phyloP scores from a whole-genome alignment of 2,113 vertebrate genomes.

The Ascaphus truei region DNA sequence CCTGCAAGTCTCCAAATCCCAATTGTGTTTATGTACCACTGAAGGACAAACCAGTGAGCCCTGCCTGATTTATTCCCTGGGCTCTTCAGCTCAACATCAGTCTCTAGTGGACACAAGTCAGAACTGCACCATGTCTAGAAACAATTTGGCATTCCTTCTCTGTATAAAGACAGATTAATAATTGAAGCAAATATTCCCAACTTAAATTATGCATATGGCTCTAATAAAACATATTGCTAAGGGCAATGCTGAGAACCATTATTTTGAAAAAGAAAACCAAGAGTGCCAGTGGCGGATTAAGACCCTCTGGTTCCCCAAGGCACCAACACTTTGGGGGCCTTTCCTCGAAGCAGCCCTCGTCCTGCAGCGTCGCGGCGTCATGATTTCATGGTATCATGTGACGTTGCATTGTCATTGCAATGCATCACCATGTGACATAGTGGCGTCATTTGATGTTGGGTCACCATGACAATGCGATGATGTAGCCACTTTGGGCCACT shows the following conservation, averaged over 20 bases:
- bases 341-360: no score
- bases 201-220: slow-evolving; percentile 37
- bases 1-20: slow-evolving; percentile 58
- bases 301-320: no score
- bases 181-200: slow-evolving; percentile 38
- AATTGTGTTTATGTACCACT: slow-evolving; percentile 54
- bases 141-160: neutral
- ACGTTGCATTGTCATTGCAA: no score
- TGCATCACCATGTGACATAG: no score
- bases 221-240: neutral
- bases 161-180: slow-evolving; percentile 41
- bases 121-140: slow-evolving; percentile 50
- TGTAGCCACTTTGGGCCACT: no score
- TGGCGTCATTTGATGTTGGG: no score
- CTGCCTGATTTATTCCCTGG: slow-evolving; percentile 48
- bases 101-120: slow-evolving; percentile 59
- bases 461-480: no score
- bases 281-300: no score
- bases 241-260: neutral
- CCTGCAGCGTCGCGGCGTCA: no score
- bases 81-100: slow-evolving; percentile 60
- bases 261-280: neutral
- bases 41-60: slow-evolving; percentile 51
- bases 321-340: no score
- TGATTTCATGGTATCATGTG: no score